Conservation (phyloP, 2,797 vertebrate genomes). For the Amblyraja radiata region DNA sequence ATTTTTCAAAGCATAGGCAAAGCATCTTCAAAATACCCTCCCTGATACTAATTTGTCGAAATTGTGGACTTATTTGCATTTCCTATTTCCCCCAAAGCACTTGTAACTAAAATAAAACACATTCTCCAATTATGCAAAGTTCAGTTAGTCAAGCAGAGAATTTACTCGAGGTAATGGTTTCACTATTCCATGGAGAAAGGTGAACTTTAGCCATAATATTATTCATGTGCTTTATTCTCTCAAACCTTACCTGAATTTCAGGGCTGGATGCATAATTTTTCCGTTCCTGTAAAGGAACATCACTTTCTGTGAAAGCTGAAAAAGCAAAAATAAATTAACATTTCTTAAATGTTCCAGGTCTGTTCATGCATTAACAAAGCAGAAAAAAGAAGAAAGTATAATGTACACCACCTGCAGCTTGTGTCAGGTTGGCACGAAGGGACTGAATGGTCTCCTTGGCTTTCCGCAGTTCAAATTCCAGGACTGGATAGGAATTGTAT, state of each 20-base stretch:
- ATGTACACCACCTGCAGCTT: conserved; percentile 99
- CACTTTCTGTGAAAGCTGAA: conserved; percentile 70
- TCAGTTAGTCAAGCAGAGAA: background rate
- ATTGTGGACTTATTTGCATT: background rate
- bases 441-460: conserved; percentile 99
- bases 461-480: conserved; percentile 99
- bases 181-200: no score
- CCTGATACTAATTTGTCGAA: background rate
- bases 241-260: conserved; percentile 89
- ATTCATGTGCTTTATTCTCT: background rate
- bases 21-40: background rate
- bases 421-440: conserved; percentile 99
- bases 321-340: conserved; percentile 50
- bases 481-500: conserved; percentile 98
- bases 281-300: conserved; percentile 92
- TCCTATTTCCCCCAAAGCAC: background rate
- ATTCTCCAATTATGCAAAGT: no score
- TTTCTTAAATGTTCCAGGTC: conserved; percentile 40
- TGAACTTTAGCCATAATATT: background rate
- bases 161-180: background rate
- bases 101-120: background rate
- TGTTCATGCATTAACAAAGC: conserved; percentile 59
- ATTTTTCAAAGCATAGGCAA: background rate
- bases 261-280: conserved; percentile 97
- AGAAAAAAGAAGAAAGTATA: conserved; percentile 75